Evolutionary conservation across 1,140 invertebrate genomes (phyloP).

Genomic region (Mamestra configurata): DNA sequence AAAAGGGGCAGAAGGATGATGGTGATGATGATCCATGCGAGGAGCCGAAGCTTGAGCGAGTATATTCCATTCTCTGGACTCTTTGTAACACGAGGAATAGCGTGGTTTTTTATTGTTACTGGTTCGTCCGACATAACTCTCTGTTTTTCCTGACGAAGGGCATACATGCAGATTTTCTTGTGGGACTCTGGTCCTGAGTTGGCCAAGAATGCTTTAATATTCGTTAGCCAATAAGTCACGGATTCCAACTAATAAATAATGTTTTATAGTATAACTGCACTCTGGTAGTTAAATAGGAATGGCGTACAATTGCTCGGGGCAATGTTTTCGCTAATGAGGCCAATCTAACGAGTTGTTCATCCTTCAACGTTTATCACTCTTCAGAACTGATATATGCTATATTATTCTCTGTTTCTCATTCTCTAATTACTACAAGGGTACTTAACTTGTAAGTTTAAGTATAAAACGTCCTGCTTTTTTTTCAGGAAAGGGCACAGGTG

Average conservation of each 20-base stretch:
- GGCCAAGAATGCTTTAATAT: no score
- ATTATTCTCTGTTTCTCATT: not conserved
- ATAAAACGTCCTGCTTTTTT: not conserved
- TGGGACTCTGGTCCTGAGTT: no score
- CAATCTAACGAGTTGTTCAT: constrained; percentile 9
- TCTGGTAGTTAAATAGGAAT: constrained; percentile 4
- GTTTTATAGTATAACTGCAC: not conserved
- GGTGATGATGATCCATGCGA: no score
- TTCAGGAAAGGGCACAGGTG: no score
- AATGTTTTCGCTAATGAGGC: constrained; percentile 29
- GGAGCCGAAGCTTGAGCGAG: no score
- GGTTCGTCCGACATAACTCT: no score
- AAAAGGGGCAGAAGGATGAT: no score
- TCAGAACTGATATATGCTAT: not conserved
- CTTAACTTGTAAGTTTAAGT: not conserved
- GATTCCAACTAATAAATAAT: not conserved
- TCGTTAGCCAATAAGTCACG: not conserved
- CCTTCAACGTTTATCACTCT: constrained; percentile 1
- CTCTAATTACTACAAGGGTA: not conserved
- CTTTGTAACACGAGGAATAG: no score
- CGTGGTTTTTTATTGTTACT: no score
- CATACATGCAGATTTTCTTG: no score
- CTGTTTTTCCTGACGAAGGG: no score
- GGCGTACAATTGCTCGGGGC: constrained; percentile 15
- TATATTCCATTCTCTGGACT: no score